Percentiles rank a stretch among this genome's conserved stretches.
Evolutionary conservation across 2,113 vertebrate genomes (phyloP).

Genomic region (Hirundichthys speculiger): DNA sequence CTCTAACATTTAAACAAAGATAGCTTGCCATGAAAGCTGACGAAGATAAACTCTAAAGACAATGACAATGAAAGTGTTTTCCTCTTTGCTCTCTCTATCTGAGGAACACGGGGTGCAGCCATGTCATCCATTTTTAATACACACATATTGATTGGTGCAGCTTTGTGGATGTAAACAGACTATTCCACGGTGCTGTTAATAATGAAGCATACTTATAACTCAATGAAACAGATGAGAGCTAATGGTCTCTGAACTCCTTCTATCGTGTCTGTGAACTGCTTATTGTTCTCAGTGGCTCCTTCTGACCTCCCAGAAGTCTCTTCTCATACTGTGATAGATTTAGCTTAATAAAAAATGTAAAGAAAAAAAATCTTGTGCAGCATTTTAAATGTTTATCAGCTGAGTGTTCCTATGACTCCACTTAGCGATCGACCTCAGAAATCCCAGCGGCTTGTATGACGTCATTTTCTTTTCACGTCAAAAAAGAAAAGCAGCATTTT

Average conservation of each 20-base stretch:
- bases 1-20: not conserved
- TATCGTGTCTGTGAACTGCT: not conserved
- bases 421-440: not conserved
- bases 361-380: not conserved
- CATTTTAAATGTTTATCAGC: not conserved
- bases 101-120: not conserved
- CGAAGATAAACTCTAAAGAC: not conserved
- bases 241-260: not conserved
- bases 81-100: not conserved
- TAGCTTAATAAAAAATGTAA: not conserved
- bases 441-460: too few relatives aligned
- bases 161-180: not conserved
- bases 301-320: not conserved
- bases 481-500: too few relatives aligned
- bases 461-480: too few relatives aligned
- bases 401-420: not conserved
- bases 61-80: not conserved
- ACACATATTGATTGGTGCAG: conserved; percentile 2
- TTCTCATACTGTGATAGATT: not conserved
- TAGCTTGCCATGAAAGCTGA: not conserved
- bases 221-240: conserved; percentile 1
- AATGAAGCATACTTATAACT: not conserved
- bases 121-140: not conserved
- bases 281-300: not conserved
- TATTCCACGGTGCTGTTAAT: conserved; percentile 3